A percentile compares a stretch with the other conserved stretches of the same genome.
Conservation (phyloP, 2,888 invertebrate genomes). For the Acanthacorydalis orientalis region DNA sequence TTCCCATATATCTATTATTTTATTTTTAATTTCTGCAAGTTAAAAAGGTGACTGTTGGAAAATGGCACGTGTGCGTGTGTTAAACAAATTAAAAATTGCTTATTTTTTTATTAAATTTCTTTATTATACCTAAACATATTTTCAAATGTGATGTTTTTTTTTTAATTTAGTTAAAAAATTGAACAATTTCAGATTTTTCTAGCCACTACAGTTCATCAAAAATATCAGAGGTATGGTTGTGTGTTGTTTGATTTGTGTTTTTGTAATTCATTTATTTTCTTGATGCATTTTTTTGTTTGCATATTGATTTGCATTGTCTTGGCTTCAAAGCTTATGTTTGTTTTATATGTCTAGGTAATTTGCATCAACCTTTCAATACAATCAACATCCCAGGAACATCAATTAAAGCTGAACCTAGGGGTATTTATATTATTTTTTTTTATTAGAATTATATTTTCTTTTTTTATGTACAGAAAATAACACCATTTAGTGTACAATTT, state of each 20-base stretch:
- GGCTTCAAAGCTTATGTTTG: not conserved
- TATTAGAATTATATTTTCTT: not conserved
- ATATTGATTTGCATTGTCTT: not conserved
- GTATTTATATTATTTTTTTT: conserved; percentile 14
- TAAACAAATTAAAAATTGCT: too few relatives aligned
- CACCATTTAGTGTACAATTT: too few relatives aligned
- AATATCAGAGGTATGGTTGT: conserved; percentile 3
- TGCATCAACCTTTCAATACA: not conserved
- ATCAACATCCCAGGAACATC: conserved; percentile 14
- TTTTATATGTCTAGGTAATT: not conserved
- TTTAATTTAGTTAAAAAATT: too few relatives aligned
- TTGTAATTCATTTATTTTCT: conserved; percentile 8
- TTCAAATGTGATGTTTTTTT: too few relatives aligned
- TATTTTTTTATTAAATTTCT: too few relatives aligned
- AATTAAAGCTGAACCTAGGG: conserved; percentile 26
- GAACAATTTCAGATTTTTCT: not conserved
- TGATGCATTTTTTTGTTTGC: not conserved
- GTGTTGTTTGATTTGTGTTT: conserved; percentile 10
- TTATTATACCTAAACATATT: too few relatives aligned
- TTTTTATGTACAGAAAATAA: not conserved
- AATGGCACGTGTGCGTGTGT: too few relatives aligned
- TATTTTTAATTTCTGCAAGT: too few relatives aligned
- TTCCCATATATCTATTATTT: too few relatives aligned
- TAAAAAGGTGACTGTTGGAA: too few relatives aligned
- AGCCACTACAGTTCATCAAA: not conserved